Base-by-base conservation (phyloP, 1,140 invertebrate species). In the Kradibia gibbosae region DNA sequence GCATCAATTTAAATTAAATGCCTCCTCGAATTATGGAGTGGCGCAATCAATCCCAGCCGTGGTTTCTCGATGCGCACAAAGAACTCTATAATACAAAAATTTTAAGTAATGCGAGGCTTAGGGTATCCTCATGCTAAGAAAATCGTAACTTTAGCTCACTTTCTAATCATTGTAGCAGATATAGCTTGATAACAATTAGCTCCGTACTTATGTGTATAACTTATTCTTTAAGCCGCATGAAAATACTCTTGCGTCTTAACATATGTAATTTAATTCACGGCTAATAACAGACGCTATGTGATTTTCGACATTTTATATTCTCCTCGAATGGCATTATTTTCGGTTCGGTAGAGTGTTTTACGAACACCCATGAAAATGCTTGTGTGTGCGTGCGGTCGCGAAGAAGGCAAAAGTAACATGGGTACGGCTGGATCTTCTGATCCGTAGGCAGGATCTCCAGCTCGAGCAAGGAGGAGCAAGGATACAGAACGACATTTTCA, bases 251-350 rank as follows among this genome's bases (percentile, higher is more conserved):
- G 31, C 42, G 13, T 78, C 36, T n/a, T n/a, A n/a, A n/a, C n/a
- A n/a, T n/a, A n/a, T n/a, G n/a, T n/a, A n/a, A 45, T 53, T 22
- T 10, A n/a, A 36, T 22, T 73, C 28, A 31, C 25, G 0, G 20
- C 13, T 45, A 55, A 25, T 20, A 28, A 48, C 22, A 34, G 31
- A 67, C 25, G 48, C 62, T 31, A 20, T 34, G 62, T 34, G 62
- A 7, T 42, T 45, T 78, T 42, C 62, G n/a, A 71, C 65, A 79
- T 79, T 79, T 79, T 42, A 71, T 53, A 62, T n/a, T 39, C 17
- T 39, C 1, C 62, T 1, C 28, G 3, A 39, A 20, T 67, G 36
- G 22, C 62, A 39, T n/a, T 62, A 34, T 36, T 39, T 31, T 28
- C 34, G 36, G 34, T 20, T 67, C 34, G 34, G 34, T 67, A 20